Evolutionary conservation across 2,113 vertebrate genomes (phyloP).

Genomic region (Cettia cetti): DNA sequence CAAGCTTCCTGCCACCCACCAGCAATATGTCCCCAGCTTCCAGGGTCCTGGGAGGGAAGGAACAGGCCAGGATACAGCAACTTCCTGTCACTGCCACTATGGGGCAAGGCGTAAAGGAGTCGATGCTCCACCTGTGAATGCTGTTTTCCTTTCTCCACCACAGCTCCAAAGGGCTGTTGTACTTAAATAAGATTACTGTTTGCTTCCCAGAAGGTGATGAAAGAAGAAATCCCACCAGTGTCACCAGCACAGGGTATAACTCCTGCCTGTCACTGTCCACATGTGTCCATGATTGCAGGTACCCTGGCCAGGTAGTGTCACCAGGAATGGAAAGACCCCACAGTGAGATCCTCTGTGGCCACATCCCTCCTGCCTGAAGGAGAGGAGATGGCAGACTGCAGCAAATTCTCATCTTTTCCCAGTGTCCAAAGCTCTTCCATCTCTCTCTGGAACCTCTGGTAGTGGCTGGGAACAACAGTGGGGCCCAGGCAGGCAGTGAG

Average conservation of each 20-base stretch:
- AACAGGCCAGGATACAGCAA: accelerated
- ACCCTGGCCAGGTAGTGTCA: not conserved
- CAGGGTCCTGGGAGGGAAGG: not conserved
- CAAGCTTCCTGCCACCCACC: not conserved
- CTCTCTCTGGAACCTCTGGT: not conserved
- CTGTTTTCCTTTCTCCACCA: not conserved
- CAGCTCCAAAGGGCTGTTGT: not conserved
- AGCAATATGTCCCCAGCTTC: not conserved
- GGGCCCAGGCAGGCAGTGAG: not conserved
- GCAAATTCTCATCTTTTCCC: not conserved
- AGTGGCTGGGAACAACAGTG: accelerated
- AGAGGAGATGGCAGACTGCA: not conserved
- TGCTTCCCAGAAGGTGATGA: not conserved
- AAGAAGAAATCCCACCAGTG: not conserved
- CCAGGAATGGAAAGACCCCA: not conserved
- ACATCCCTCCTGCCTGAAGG: not conserved
- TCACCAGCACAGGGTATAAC: not conserved
- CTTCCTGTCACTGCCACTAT: not conserved
- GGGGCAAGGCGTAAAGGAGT: not conserved
- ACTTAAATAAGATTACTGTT: not conserved
- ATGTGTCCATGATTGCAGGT: not conserved
- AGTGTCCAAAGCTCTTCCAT: not conserved
- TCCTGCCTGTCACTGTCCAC: not conserved
- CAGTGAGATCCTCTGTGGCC: not conserved
- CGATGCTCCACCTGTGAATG: accelerated